Evolutionary conservation across 2,797 vertebrate genomes (phyloP).

Genomic region (Ctenosaura bakeri): DNA sequence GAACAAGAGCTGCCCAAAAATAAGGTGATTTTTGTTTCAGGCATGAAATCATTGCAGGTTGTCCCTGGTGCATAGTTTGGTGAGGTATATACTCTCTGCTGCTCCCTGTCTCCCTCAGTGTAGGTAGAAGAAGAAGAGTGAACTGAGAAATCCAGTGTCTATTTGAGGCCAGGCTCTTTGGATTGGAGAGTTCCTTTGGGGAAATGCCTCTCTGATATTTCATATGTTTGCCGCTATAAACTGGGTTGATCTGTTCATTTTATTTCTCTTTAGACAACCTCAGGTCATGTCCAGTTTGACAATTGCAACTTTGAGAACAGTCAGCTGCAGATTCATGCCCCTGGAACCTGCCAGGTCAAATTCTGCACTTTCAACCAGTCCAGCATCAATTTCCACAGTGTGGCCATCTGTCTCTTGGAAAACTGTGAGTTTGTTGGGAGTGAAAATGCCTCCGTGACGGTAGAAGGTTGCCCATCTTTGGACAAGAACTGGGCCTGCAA

Average conservation of each 20-base stretch:
- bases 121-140: background rate
- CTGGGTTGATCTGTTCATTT: constrained; percentile 26
- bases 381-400: constrained; percentile 87
- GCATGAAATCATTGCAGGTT: background rate
- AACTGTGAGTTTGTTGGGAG: constrained; percentile 93
- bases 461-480: constrained; percentile 88
- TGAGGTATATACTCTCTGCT: too few relatives aligned
- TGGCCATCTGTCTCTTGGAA: constrained; percentile 89
- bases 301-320: constrained; percentile 93
- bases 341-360: constrained; percentile 92
- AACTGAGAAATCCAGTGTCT: background rate
- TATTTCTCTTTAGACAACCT: constrained; percentile 83
- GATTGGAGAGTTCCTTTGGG: background rate
- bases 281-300: constrained; percentile 92
- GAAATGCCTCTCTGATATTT: fast-evolving
- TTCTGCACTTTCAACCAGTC: constrained; percentile 93
- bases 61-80: background rate
- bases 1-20: background rate
- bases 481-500: constrained; percentile 94
- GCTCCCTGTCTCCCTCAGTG: background rate
- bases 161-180: background rate
- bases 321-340: constrained; percentile 89
- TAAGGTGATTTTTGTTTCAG: background rate
- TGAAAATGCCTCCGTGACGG: constrained; percentile 89
- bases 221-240: background rate